These are phyloP conservation scores for Glaucomys volans DNA, from an alignment of 2,113 vertebrate species.

Conservation along the genomic window DNA sequence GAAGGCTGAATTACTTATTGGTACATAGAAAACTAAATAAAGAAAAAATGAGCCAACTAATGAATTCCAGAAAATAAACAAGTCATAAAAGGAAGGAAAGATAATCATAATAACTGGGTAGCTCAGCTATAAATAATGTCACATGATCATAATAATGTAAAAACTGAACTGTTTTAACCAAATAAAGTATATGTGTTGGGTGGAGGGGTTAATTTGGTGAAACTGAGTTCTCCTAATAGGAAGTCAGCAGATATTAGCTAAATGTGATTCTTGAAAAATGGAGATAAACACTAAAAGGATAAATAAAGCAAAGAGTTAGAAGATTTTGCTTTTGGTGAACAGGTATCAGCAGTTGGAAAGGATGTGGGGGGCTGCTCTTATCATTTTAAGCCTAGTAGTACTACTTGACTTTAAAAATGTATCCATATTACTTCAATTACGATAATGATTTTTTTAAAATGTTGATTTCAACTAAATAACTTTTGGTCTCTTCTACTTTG, in stretches of 20 bases:
- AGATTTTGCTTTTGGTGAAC: background rate
- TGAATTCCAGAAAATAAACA: background rate
- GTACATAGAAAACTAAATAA: constrained; percentile 12
- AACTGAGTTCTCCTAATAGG: background rate
- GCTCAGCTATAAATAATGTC: constrained; percentile 27
- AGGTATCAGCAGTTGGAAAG: background rate
- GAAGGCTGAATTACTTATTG: constrained; percentile 8
- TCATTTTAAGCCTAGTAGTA: background rate
- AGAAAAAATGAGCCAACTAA: background rate
- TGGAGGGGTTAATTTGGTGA: background rate
- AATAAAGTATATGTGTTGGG: background rate
- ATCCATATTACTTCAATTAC: constrained; percentile 6
- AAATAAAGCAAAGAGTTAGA: background rate
- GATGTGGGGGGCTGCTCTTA: background rate
- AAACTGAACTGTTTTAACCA: background rate
- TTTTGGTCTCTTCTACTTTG: background rate
- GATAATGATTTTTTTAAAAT: background rate
- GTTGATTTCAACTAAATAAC: background rate
- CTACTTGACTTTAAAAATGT: background rate
- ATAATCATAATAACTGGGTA: background rate
- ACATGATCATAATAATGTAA: background rate
- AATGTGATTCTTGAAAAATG: background rate
- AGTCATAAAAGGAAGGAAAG: constrained; percentile 5
- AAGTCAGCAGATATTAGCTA: background rate
- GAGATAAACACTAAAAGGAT: background rate